Percentiles rank a stretch among this genome's conserved stretches.
Conservation (phyloP, 2,797 vertebrate genomes). For the Cyprinodon diabolis region DNA sequence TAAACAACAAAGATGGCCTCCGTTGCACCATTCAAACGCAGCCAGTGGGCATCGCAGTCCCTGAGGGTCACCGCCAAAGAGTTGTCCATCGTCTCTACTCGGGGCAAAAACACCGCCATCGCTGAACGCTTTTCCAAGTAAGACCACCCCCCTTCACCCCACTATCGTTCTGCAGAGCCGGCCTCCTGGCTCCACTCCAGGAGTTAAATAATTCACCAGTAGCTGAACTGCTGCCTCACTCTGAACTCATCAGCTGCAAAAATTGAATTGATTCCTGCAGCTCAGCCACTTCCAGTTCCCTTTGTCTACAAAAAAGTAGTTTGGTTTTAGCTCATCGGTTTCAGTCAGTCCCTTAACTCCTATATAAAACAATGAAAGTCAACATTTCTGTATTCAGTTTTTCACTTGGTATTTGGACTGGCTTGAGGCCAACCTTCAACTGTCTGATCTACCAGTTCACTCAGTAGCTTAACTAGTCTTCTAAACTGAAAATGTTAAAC, state of each 20-base stretch:
- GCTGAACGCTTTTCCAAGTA: constrained; percentile 93
- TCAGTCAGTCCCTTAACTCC: not conserved
- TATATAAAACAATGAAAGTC: not conserved
- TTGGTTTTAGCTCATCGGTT: not conserved
- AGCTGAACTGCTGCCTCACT: constrained; percentile 6
- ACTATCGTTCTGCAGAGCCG: not conserved
- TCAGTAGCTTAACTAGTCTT: too few relatives aligned
- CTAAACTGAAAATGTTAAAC: too few relatives aligned
- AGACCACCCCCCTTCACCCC: constrained; percentile 14
- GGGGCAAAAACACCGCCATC: constrained; percentile 86
- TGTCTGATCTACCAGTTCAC: too few relatives aligned
- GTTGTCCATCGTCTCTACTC: constrained; percentile 88
- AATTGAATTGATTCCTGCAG: constrained; percentile 8
- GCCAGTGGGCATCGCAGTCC: constrained; percentile 90
- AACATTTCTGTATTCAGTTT: not conserved
- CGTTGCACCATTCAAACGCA: constrained; percentile 85
- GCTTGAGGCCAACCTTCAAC: too few relatives aligned
- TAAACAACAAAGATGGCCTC: constrained; percentile 81
- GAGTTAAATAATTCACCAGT: constrained; percentile 49
- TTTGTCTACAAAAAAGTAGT: not conserved
- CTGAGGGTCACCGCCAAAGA: constrained; percentile 93
- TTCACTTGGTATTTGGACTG: not conserved
- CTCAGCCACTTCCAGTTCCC: constrained; percentile 33
- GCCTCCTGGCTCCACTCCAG: not conserved
- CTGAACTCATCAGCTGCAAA: not conserved